A percentile compares a stretch with the other conserved stretches of the same genome.
Evolutionary conservation across 2,113 vertebrate genomes (phyloP).

Genomic region (Pelodiscus sinensis): DNA sequence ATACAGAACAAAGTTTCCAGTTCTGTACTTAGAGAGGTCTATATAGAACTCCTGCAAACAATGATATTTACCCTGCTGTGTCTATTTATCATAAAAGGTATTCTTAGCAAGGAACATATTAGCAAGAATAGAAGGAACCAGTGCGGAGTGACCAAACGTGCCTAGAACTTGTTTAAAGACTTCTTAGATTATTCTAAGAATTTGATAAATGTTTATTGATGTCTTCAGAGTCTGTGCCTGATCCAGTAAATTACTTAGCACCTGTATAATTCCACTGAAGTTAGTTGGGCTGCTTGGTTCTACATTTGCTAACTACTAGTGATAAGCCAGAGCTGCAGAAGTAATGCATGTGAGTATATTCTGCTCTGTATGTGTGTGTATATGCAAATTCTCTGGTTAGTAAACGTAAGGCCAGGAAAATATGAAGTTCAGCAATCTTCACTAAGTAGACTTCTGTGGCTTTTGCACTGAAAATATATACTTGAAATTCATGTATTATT

Average conservation of each 20-base stretch:
- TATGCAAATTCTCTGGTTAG: neutral
- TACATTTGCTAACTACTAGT: neutral
- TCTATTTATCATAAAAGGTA: conserved; percentile 25
- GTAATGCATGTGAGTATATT: neutral
- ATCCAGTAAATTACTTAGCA: neutral
- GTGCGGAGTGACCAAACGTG: neutral
- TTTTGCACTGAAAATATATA: neutral
- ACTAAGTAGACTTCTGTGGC: neutral
- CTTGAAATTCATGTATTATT: neutral
- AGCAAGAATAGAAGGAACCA: neutral
- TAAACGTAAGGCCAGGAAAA: neutral
- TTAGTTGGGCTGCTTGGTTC: neutral
- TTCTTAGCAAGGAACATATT: neutral
- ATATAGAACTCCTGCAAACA: conserved; percentile 4
- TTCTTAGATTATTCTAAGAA: neutral
- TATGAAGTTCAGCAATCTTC: neutral
- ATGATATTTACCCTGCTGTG: neutral
- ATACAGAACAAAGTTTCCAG: neutral
- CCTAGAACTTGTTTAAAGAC: neutral
- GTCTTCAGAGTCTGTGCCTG: neutral
- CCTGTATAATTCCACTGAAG: neutral
- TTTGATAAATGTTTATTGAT: neutral
- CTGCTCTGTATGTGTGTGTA: neutral
- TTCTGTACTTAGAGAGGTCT: neutral
- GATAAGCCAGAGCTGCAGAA: neutral